Percentiles rank a stretch among this genome's conserved stretches.
These are phyloP conservation scores for Lochmaea capreae DNA, from an alignment of 2,888 invertebrate species.

Conservation along the genomic window DNA sequence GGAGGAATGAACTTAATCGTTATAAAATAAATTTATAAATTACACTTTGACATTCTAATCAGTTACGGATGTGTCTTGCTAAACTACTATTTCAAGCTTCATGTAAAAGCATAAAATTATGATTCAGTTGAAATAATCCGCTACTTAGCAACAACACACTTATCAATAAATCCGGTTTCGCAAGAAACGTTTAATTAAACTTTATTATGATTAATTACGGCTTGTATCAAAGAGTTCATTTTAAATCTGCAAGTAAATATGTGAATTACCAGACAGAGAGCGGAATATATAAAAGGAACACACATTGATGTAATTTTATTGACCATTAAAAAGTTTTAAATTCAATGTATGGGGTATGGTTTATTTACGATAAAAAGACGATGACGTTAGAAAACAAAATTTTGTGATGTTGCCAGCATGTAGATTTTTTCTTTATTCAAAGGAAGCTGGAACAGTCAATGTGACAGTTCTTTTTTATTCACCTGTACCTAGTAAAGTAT, in stretches of 20 bases:
- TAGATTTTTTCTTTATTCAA: too few relatives aligned
- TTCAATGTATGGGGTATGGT: too few relatives aligned
- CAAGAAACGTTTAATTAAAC: not conserved
- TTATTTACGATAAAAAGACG: too few relatives aligned
- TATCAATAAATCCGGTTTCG: not conserved
- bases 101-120: not conserved
- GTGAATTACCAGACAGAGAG: slow-evolving; percentile 2
- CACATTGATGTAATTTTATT: too few relatives aligned
- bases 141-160: not conserved
- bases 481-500: too few relatives aligned
- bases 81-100: not conserved
- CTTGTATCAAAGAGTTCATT: slow-evolving; percentile 11
- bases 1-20: not conserved
- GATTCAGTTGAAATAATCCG: not conserved
- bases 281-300: not conserved
- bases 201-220: slow-evolving; percentile 1
- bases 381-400: too few relatives aligned
- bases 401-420: too few relatives aligned
- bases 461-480: too few relatives aligned
- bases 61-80: not conserved
- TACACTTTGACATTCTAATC: not conserved
- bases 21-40: not conserved
- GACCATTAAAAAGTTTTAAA: too few relatives aligned
- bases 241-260: not conserved
- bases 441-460: too few relatives aligned